Conservation (phyloP, 2,113 vertebrate species). For the Cryptotis parvus region DNA sequence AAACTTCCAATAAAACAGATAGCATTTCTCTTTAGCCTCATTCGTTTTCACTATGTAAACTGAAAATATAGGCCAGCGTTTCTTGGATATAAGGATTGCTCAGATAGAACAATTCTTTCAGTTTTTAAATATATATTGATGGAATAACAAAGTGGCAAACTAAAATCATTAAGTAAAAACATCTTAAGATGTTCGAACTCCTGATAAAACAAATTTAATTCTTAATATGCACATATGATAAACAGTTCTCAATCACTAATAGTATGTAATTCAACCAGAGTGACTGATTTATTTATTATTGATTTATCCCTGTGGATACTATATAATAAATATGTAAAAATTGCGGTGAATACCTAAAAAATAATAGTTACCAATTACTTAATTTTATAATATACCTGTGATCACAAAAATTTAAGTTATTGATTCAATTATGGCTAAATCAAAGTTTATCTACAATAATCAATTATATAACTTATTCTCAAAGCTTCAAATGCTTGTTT, state of each 20-base stretch:
- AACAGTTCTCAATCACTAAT: slow-evolving; percentile 18
- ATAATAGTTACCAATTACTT: slow-evolving; percentile 29
- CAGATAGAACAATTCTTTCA: slow-evolving; percentile 68
- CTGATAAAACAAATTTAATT: slow-evolving; percentile 22
- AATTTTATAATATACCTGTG: slow-evolving; percentile 31
- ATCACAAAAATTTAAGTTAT: slow-evolving; percentile 46
- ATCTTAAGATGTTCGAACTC: background rate
- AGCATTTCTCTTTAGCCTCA: slow-evolving; percentile 84
- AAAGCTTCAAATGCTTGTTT: background rate
- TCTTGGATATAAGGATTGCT: slow-evolving; percentile 52
- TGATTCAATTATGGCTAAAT: background rate
- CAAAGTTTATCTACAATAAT: background rate
- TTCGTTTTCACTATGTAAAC: slow-evolving; percentile 82
- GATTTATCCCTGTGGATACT: slow-evolving; percentile 41
- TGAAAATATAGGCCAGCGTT: slow-evolving; percentile 82
- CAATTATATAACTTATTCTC: background rate
- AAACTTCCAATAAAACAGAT: slow-evolving; percentile 82
- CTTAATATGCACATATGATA: background rate
- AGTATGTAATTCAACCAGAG: slow-evolving; percentile 51
- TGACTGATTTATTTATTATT: slow-evolving; percentile 56
- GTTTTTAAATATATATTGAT: slow-evolving; percentile 62
- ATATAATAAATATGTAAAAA: slow-evolving; percentile 26
- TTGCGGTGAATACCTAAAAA: background rate
- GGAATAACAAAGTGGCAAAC: slow-evolving; percentile 62
- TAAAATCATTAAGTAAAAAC: background rate